Percentiles rank a stretch among this genome's conserved stretches.
Evolutionary conservation across 2,113 vertebrate genomes (phyloP).

Genomic region (Hiodon alosoides): DNA sequence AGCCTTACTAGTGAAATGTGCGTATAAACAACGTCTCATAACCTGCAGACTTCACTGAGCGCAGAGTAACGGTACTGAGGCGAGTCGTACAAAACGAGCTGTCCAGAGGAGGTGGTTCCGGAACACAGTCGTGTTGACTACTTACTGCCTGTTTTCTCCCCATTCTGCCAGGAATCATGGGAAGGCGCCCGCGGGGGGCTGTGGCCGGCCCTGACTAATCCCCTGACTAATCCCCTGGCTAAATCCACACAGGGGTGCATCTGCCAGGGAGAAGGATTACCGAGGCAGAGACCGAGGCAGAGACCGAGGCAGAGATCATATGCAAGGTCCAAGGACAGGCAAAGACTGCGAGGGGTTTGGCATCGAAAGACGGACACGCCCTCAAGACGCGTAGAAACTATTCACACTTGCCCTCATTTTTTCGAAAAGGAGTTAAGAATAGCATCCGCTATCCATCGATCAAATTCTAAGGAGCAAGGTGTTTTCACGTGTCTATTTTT

Average conservation of each 20-base stretch:
- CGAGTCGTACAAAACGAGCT: too few relatives aligned
- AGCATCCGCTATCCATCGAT: too few relatives aligned
- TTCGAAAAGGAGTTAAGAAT: too few relatives aligned
- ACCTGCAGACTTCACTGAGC: too few relatives aligned
- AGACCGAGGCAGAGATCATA: slow-evolving; percentile 1
- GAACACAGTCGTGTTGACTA: not conserved
- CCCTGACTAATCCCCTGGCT: slow-evolving; percentile 3
- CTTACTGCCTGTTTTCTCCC: slow-evolving; percentile 14
- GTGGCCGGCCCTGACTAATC: too few relatives aligned
- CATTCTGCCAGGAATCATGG: not conserved
- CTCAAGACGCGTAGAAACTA: not conserved
- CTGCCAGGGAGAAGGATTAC: slow-evolving; percentile 10
- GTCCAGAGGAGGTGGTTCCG: too few relatives aligned
- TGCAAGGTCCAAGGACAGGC: not conserved
- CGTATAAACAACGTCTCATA: too few relatives aligned
- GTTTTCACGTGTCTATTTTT: too few relatives aligned
- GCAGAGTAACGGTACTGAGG: too few relatives aligned
- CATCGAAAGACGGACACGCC: not conserved
- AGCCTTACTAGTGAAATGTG: too few relatives aligned
- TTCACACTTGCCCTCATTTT: too few relatives aligned
- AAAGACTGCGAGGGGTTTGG: not conserved
- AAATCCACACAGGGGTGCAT: slow-evolving; percentile 6
- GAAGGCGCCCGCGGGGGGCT: not conserved
- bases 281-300: not conserved
- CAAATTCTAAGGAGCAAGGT: too few relatives aligned